Conservation (phyloP, 1,140 invertebrate genomes). For the Lerema accius region DNA sequence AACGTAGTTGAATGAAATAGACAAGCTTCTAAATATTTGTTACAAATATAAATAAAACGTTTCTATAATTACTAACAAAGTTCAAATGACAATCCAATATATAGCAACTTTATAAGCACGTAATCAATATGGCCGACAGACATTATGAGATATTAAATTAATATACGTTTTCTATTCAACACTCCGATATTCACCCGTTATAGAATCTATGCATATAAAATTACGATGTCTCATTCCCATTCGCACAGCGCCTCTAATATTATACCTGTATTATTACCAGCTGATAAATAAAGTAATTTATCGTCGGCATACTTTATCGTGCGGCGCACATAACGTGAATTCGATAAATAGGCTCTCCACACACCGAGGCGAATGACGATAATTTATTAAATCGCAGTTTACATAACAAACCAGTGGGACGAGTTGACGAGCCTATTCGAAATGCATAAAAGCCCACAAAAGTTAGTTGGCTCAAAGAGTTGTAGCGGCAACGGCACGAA, state of each 20-base stretch:
- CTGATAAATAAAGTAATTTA: conserved; percentile 64
- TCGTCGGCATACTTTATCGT: conserved; percentile 46
- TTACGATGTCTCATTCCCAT: conserved; percentile 56
- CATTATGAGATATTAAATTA: conserved; percentile 11
- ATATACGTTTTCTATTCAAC: conserved; percentile 16
- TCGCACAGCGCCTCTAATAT: conserved; percentile 54
- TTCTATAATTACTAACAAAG: background rate
- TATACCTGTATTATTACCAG: conserved; percentile 57
- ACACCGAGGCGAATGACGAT: conserved; percentile 47
- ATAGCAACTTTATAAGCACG: conserved; percentile 14
- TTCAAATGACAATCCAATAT: background rate
- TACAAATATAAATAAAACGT: background rate
- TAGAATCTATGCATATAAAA: conserved; percentile 48
- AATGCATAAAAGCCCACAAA: conserved; percentile 70
- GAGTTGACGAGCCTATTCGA: conserved; percentile 52
- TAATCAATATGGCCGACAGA: too few relatives aligned
- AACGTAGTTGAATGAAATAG: too few relatives aligned
- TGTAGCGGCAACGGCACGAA: conserved; percentile 51
- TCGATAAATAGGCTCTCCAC: conserved; percentile 45
- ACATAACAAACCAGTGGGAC: conserved; percentile 64
- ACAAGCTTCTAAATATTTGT: too few relatives aligned
- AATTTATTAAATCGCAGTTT: conserved; percentile 60
- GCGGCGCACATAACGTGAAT: conserved; percentile 45
- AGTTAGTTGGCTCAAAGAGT: conserved; percentile 48
- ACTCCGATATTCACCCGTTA: conserved; percentile 31